Base-by-base conservation (phyloP, 2,888 invertebrate genomes). In the Tetrapedia diversipes region DNA sequence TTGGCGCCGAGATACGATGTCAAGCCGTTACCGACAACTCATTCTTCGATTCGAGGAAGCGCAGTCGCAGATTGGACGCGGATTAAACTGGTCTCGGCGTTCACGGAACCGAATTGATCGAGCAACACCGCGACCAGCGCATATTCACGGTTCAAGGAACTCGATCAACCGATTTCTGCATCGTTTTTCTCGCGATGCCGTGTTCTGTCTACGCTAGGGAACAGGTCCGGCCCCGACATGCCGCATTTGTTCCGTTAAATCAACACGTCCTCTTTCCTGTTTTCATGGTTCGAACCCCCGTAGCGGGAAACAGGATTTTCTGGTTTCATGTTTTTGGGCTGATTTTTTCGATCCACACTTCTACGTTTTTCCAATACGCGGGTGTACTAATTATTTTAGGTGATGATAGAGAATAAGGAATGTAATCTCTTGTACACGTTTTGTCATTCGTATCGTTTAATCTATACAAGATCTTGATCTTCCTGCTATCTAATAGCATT, bases 31-130 rank as follows among this genome's bases (percentile, higher is more conserved):
- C 84, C 84, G 79, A 84, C 83, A 77, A 83, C 84, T 85, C 81
- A 80, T 85, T 84, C 84, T 65, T 76, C 84, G 74, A 77, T 83
- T 85, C 85, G 79, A 66, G 81, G 85, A 85, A 85, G 72, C 77
- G 63, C 68, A 41, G 32, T 16, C 49, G 75, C 71, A 74, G 84
- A 84, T 84, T 80, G 82, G 78, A 78, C 80, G 77, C 80, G 79
- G 82, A 84, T 84, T 84, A 80, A 84, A 84, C 84, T 82, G 84
- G 80, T 84, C 84, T 71, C 60, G 72, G 45, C 78, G 79, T 84
- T 84, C 84, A 84, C 78, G 84, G 84, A 84, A 84, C 80, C 82
- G 74, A 84, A 84, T 82, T 84, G 77, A 80, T 67, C 63, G 59
- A 41, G 69, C 71, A 61, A 59, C 65, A 60, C 45, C 81, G 64